A percentile compares a stretch with the other conserved stretches of the same genome.
Conservation (phyloP, 2,888 invertebrate species). For the Elaeidobius kamerunicus region DNA sequence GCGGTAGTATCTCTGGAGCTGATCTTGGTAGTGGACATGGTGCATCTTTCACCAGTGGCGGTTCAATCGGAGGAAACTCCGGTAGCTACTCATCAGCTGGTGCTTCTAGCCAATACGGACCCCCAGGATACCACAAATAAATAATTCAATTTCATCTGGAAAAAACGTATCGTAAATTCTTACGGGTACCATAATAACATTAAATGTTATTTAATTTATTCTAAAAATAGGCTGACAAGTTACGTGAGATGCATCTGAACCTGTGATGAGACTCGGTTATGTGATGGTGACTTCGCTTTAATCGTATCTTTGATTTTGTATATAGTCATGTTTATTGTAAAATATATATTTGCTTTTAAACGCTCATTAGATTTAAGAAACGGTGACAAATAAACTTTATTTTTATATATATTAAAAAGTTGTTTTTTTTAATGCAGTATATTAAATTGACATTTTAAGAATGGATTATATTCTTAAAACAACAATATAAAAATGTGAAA, state of each 20-base stretch:
- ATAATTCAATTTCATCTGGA: conserved; percentile 10
- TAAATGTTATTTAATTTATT: conserved; percentile 26
- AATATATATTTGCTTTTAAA: conserved; percentile 28
- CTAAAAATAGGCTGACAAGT: conserved; percentile 21
- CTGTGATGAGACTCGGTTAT: conserved; percentile 31
- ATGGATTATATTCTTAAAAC: not conserved
- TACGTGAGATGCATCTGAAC: conserved; percentile 33
- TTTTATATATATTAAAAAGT: conserved; percentile 9
- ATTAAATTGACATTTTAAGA: not conserved
- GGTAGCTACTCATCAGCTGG: conserved; percentile 29
- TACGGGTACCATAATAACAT: conserved; percentile 14
- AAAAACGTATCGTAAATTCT: conserved; percentile 1
- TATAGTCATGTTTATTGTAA: conserved; percentile 29
- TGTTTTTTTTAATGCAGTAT: not conserved
- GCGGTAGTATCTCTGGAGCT: conserved; percentile 16
- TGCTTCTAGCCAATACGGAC: conserved; percentile 36
- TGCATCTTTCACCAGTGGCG: conserved; percentile 4
- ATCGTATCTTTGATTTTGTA: conserved; percentile 25
- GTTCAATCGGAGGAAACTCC: not conserved
- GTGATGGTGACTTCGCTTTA: conserved; percentile 33
- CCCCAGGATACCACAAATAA: conserved; percentile 37
- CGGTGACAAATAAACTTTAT: conserved; percentile 35
- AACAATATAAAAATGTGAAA: no score
- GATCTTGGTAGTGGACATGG: conserved; percentile 21
- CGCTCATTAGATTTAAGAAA: conserved; percentile 34